phyloP scores from a whole-genome alignment of 2,797 vertebrate genomes.

The Sebastiscus albofasciatus region DNA sequence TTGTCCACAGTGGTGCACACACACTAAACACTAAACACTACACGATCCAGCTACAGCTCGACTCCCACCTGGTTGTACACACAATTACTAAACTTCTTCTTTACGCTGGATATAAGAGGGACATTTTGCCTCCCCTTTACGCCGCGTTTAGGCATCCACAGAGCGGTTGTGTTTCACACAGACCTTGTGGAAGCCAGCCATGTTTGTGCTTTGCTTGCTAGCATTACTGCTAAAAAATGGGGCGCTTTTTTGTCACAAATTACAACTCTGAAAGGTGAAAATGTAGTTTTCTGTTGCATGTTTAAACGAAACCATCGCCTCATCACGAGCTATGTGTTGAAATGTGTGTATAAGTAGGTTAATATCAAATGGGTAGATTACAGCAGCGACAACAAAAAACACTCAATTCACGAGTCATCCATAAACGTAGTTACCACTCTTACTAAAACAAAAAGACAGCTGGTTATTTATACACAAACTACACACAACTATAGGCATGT shows the following conservation, averaged over 20 bases:
- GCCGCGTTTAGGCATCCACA: slow-evolving; percentile 65
- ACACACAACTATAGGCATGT: background rate
- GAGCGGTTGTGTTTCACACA: slow-evolving; percentile 74
- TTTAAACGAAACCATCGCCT: background rate
- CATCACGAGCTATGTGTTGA: slow-evolving; percentile 11
- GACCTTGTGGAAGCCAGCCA: slow-evolving; percentile 79
- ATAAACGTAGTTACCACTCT: slow-evolving; percentile 21
- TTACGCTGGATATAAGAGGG: slow-evolving; percentile 41
- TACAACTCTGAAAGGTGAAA: slow-evolving; percentile 19
- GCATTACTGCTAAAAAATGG: slow-evolving; percentile 73
- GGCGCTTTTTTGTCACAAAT: slow-evolving; percentile 68
- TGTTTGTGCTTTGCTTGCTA: slow-evolving; percentile 81
- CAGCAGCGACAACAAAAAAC: slow-evolving; percentile 66
- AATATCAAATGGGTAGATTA: slow-evolving; percentile 50
- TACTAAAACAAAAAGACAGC: background rate
- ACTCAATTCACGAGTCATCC: slow-evolving; percentile 64
- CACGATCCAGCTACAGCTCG: slow-evolving; percentile 42
- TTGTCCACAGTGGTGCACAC: slow-evolving; percentile 63
- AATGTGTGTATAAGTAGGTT: slow-evolving; percentile 14
- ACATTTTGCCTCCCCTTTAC: slow-evolving; percentile 43
- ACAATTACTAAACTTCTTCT: slow-evolving; percentile 71
- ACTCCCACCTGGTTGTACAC: slow-evolving; percentile 34
- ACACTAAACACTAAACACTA: slow-evolving; percentile 9
- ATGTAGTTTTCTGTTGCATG: background rate
- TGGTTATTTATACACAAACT: slow-evolving; percentile 7